A percentile compares a stretch with the other conserved stretches of the same genome.
Conservation (phyloP, 2,888 invertebrate genomes). For the Julus scanicus region DNA sequence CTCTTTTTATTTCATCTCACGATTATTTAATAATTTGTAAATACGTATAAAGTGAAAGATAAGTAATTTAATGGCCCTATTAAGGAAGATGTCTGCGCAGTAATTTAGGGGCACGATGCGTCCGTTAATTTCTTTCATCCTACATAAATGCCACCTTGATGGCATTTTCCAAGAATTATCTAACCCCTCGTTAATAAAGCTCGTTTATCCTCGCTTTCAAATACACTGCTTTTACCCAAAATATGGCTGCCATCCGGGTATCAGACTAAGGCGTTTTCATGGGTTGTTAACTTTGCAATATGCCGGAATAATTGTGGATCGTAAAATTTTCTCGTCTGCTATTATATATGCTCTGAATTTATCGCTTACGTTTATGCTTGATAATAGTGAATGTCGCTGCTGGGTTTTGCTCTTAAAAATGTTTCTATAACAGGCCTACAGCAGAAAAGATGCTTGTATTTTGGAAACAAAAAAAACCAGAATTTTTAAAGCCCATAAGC, state of each 20-base stretch:
- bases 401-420: background rate
- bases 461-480: background rate
- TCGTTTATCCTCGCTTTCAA: background rate
- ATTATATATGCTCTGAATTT: background rate
- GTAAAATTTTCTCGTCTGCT: conserved; percentile 20
- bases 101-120: conserved; percentile 4
- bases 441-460: background rate
- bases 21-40: conserved; percentile 21
- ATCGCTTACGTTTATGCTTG: background rate
- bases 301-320: conserved; percentile 4
- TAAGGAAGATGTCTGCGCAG: conserved; percentile 21
- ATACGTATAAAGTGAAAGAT: background rate
- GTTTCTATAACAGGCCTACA: background rate
- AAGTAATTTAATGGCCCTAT: conserved; percentile 10
- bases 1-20: background rate
- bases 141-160: conserved; percentile 17
- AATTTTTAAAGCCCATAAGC: background rate
- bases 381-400: conserved; percentile 16
- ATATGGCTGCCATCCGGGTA: background rate
- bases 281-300: conserved; percentile 25
- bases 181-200: conserved; percentile 14
- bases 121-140: conserved; percentile 13
- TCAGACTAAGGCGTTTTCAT: background rate
- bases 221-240: background rate
- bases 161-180: conserved; percentile 18